Evolutionary conservation across 1,140 invertebrate species (phyloP).

Genomic region (Mylabris phalerata): DNA sequence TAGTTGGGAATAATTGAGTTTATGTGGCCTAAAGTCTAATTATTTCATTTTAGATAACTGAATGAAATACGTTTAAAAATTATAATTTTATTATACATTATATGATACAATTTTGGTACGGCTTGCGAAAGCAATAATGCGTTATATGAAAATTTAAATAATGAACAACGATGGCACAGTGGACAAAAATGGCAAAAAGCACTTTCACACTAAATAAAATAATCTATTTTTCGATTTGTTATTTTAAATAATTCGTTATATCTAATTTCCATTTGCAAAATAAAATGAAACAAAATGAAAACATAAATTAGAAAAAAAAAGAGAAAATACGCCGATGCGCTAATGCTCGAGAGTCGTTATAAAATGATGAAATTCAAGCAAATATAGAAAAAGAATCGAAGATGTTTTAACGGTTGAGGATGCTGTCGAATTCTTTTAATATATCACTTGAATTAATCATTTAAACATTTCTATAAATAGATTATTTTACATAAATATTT

Average conservation of each 20-base stretch:
- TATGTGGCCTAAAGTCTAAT: neutral
- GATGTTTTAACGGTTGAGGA: conserved; percentile 29
- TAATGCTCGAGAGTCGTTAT: conserved; percentile 3
- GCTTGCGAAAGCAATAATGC: conserved; percentile 39
- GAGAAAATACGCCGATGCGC: neutral
- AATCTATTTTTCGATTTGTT: conserved; percentile 33
- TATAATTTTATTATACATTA: conserved; percentile 36
- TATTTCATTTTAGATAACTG: neutral
- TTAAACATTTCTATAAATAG: conserved; percentile 29
- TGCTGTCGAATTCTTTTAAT: conserved; percentile 19
- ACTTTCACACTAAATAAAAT: conserved; percentile 38
- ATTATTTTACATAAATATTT: conserved; percentile 31
- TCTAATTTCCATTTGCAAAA: conserved; percentile 27
- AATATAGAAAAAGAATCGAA: neutral
- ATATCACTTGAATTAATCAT: neutral
- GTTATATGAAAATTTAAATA: conserved; percentile 35
- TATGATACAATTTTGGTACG: conserved; percentile 39
- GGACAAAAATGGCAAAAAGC: conserved; percentile 30
- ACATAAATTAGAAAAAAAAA: neutral
- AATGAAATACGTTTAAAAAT: conserved; percentile 18
- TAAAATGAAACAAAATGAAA: neutral
- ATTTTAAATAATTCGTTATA: conserved; percentile 26
- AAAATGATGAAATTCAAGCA: neutral
- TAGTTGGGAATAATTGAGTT: neutral
- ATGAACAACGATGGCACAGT: conserved; percentile 33